Percentiles rank a stretch among this genome's conserved stretches.
phyloP scores from a whole-genome alignment of 2,797 vertebrate species.

The Tapera naevia region DNA sequence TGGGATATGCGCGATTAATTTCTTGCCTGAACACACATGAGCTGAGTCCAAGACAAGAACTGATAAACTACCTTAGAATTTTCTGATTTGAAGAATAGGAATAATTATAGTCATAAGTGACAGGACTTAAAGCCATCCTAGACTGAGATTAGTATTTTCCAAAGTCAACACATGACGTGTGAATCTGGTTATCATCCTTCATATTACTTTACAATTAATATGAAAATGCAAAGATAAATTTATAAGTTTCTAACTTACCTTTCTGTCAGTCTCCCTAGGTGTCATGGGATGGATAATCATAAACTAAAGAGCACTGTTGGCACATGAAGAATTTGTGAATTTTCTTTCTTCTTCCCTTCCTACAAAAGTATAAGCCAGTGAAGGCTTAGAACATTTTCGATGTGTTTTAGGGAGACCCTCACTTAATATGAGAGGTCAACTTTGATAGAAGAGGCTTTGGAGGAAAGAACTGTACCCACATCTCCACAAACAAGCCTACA shows the following conservation, averaged over 20 bases:
- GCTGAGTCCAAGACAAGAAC: not conserved
- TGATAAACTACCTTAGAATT: not conserved
- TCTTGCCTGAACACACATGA: not conserved
- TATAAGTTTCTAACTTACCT: not conserved
- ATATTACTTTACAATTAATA: not conserved
- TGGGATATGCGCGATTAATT: not conserved
- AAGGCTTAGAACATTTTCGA: not conserved
- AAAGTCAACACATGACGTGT: not conserved
- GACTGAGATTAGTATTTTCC: not conserved
- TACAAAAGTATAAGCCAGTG: not conserved
- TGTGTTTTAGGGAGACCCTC: not conserved
- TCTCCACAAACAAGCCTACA: not conserved
- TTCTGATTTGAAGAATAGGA: not conserved
- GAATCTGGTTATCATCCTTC: not conserved
- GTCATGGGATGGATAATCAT: not conserved
- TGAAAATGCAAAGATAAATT: not conserved
- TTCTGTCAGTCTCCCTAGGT: not conserved
- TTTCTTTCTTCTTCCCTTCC: not conserved
- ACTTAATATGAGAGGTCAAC: not conserved
- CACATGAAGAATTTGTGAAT: not conserved
- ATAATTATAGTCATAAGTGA: not conserved
- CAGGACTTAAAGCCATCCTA: not conserved
- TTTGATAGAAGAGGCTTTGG: not conserved
- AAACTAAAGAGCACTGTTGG: not conserved
- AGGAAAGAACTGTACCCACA: not conserved